These are phyloP conservation scores for Bombus waltoni DNA, from an alignment of 1,140 invertebrate species.

Conservation along the genomic window DNA sequence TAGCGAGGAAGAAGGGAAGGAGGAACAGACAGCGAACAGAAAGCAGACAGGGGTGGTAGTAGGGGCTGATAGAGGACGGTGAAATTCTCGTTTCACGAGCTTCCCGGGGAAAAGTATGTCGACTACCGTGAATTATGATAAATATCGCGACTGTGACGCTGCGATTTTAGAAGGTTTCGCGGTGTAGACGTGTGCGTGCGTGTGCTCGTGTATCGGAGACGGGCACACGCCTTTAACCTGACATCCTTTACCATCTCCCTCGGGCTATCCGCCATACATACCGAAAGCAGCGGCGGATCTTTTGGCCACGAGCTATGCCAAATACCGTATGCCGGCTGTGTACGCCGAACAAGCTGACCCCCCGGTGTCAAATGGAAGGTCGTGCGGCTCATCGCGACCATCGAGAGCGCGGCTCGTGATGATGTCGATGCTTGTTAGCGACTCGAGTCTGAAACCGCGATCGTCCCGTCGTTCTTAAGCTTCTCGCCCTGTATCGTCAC, in stretches of 20 bases:
- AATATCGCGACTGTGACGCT: constrained; percentile 69
- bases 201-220: neutral
- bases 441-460: too few species aligned
- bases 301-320: constrained; percentile 1
- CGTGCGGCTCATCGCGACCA: constrained; percentile 13
- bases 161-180: constrained; percentile 54
- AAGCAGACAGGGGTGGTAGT: neutral
- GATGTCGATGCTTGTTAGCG: constrained; percentile 37
- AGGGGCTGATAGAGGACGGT: neutral
- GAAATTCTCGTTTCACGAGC: constrained; percentile 49
- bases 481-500: too few species aligned
- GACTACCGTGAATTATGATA: constrained; percentile 75
- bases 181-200: neutral
- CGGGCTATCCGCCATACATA: constrained; percentile 45
- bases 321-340: constrained; percentile 46
- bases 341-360: constrained; percentile 37
- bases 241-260: constrained; percentile 43
- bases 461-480: too few species aligned
- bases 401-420: constrained; percentile 41
- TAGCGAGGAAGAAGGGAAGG: neutral
- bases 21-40: neutral
- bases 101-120: constrained; percentile 57
- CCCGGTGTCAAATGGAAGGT: constrained; percentile 49
- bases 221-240: constrained; percentile 34
- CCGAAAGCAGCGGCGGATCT: constrained; percentile 23